phyloP scores from a whole-genome alignment of 2,888 invertebrate species.

The Pseudolycoriella hygida region DNA sequence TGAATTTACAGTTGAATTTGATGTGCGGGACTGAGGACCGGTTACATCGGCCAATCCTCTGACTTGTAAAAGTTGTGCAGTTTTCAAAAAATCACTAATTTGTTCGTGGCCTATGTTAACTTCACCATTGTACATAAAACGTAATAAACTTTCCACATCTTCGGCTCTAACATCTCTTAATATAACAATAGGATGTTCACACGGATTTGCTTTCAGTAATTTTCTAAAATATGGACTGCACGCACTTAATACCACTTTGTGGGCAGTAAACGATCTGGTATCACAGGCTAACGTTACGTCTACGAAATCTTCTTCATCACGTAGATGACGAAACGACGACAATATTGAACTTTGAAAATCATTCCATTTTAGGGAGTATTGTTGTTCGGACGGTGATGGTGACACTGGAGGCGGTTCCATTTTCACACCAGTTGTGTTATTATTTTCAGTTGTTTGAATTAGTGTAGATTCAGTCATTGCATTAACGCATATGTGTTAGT shows the following conservation, averaged over 20 bases:
- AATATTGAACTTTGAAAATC: constrained; percentile 85
- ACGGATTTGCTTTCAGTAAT: constrained; percentile 75
- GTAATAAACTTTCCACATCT: constrained; percentile 71
- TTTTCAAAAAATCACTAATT: constrained; percentile 67
- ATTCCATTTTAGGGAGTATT: constrained; percentile 88
- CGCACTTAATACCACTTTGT: constrained; percentile 79
- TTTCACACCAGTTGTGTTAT: constrained; percentile 29
- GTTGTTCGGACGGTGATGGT: constrained; percentile 49
- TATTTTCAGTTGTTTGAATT: constrained; percentile 25
- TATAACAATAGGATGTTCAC: constrained; percentile 80
- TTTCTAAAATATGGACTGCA: constrained; percentile 86
- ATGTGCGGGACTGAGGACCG: constrained; percentile 13
- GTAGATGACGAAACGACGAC: constrained; percentile 71
- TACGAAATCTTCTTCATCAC: constrained; percentile 83
- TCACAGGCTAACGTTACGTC: constrained; percentile 88
- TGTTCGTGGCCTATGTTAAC: constrained; percentile 80
- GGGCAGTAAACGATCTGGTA: constrained; percentile 73
- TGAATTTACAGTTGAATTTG: constrained; percentile 11
- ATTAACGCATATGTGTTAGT: not conserved
- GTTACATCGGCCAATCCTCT: constrained; percentile 70
- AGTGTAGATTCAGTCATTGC: constrained; percentile 31
- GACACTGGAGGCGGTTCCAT: constrained; percentile 32
- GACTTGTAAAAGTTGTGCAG: constrained; percentile 74
- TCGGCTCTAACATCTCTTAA: constrained; percentile 69
- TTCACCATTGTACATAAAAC: constrained; percentile 86